Evolutionary conservation across 2,888 invertebrate species (phyloP).

Genomic region (Pseudeuparius sepicola): DNA sequence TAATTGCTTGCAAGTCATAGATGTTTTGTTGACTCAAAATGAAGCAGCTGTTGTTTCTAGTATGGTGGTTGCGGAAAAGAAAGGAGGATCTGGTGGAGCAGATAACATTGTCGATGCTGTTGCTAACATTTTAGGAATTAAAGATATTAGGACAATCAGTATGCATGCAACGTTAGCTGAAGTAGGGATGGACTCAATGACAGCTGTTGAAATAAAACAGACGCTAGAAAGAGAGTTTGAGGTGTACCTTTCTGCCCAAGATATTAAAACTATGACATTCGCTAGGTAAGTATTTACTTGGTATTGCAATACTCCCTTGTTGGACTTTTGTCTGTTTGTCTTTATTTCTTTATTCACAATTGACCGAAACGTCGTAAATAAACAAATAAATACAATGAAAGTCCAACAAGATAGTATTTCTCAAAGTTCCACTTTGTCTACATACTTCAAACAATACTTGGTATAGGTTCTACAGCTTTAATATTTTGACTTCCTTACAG

Average conservation of each 20-base stretch:
- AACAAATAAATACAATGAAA: too few species aligned
- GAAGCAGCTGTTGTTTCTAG: conserved; percentile 59
- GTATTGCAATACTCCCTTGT: too few species aligned
- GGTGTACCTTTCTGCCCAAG: conserved; percentile 74
- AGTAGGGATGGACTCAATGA: conserved; percentile 94
- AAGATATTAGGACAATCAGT: conserved; percentile 57
- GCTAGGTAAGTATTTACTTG: conserved; percentile 51
- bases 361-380: too few species aligned
- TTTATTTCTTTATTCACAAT: too few species aligned
- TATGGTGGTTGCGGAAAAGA: conserved; percentile 81
- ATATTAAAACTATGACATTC: conserved; percentile 73
- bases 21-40: conserved; percentile 58
- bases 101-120: conserved; percentile 66
- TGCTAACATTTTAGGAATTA: conserved; percentile 40
- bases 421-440: too few species aligned
- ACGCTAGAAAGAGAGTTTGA: conserved; percentile 84
- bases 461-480: too few species aligned
- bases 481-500: conserved; percentile 28
- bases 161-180: conserved; percentile 71
- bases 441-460: too few species aligned
- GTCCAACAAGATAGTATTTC: too few species aligned
- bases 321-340: background rate
- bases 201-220: conserved; percentile 95
- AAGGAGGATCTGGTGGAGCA: conserved; percentile 47
- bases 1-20: conserved; percentile 52